Evolutionary conservation across 2,888 invertebrate genomes (phyloP).

Genomic region (Microplitis manilae): DNA sequence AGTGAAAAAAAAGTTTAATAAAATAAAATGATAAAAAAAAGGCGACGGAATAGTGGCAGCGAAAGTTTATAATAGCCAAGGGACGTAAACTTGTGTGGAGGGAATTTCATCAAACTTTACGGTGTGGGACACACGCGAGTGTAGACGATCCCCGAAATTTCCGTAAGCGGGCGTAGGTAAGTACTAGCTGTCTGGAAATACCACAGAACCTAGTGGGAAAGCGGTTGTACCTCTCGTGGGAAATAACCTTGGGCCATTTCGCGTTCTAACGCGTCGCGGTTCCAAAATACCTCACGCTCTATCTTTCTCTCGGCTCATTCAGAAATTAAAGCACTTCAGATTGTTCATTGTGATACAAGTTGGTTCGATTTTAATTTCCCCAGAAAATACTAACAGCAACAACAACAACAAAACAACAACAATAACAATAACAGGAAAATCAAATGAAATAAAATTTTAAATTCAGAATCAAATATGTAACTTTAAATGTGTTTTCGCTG

Average conservation of each 20-base stretch:
- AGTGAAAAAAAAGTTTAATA: slow-evolving; percentile 9
- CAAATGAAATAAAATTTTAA: neutral
- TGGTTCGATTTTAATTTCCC: slow-evolving; percentile 17
- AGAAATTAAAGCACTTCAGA: slow-evolving; percentile 23
- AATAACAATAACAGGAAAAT: neutral
- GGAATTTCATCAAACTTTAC: slow-evolving; percentile 53
- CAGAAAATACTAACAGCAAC: neutral
- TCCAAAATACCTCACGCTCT: neutral
- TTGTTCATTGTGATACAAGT: slow-evolving; percentile 11
- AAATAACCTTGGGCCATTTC: slow-evolving; percentile 57
- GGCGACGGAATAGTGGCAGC: neutral
- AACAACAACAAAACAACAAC: neutral
- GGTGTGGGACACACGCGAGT: slow-evolving; percentile 42
- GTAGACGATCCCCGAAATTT: slow-evolving; percentile 45
- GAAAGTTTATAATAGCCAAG: slow-evolving; percentile 49
- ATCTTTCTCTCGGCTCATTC: neutral
- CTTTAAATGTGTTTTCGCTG: no score
- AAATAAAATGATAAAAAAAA: slow-evolving; percentile 9
- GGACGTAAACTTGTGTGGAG: slow-evolving; percentile 40
- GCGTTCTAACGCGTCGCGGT: slow-evolving; percentile 43
- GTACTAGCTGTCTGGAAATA: slow-evolving; percentile 39
- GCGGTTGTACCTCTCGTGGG: slow-evolving; percentile 52
- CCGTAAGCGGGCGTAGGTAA: slow-evolving; percentile 44
- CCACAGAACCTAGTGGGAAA: slow-evolving; percentile 32
- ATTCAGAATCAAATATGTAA: no score